These are phyloP conservation scores for Gryllus bimaculatus DNA, from an alignment of 1,140 invertebrate species.

Conservation along the genomic window DNA sequence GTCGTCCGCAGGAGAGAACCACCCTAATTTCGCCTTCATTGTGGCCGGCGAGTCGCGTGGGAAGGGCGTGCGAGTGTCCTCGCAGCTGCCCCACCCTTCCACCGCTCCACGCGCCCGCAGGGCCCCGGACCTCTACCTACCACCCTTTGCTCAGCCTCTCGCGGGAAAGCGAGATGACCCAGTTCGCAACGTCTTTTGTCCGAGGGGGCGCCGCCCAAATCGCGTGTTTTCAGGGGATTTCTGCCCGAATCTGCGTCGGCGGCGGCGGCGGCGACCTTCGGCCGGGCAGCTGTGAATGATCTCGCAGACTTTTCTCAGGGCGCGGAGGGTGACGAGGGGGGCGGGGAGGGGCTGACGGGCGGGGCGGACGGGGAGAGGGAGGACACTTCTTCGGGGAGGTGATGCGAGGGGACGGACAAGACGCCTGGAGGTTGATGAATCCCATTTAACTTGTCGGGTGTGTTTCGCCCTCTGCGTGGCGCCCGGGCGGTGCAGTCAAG, in stretches of 20 bases:
- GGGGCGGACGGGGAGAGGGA: no score
- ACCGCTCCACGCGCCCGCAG: neutral
- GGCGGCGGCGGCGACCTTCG: neutral
- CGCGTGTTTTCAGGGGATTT: neutral
- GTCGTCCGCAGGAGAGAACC: neutral
- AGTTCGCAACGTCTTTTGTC: neutral
- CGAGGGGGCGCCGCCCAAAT: neutral
- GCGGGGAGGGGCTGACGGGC: no score
- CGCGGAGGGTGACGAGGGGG: no score
- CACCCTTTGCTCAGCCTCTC: neutral
- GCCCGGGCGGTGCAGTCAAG: no score
- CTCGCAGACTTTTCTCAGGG: no score
- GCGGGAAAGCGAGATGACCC: neutral
- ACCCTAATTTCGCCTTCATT: neutral
- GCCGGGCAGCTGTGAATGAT: neutral
- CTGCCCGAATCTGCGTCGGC: neutral
- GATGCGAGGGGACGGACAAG: no score
- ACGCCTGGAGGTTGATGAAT: no score
- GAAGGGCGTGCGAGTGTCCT: neutral
- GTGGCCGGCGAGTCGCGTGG: neutral
- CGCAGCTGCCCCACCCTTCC: neutral
- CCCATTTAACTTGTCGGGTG: no score
- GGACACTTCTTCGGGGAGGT: no score
- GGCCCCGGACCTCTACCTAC: neutral
- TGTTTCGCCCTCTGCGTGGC: no score